Conservation (phyloP, 2,888 invertebrate species). For the Lutraria lutraria region DNA sequence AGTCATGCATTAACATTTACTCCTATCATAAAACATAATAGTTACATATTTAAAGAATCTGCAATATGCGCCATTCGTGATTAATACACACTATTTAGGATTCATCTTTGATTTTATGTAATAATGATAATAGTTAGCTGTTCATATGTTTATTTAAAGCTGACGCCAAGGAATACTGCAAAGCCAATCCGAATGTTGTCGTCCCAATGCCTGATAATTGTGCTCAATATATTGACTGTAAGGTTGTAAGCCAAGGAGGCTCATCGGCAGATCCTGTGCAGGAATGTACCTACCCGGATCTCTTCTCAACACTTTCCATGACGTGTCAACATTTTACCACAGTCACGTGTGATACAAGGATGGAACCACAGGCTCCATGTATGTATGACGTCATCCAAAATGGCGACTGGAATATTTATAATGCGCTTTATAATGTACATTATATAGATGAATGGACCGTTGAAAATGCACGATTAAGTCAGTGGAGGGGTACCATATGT, state of each 20-base stretch:
- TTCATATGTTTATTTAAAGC: conserved; percentile 38
- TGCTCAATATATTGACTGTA: conserved; percentile 71
- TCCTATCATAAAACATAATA: no score
- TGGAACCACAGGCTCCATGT: conserved; percentile 71
- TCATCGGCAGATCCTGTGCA: conserved; percentile 46
- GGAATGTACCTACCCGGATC: conserved; percentile 69
- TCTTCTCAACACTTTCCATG: conserved; percentile 67
- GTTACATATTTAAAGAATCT: no score
- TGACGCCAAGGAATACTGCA: conserved; percentile 69
- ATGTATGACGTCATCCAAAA: conserved; percentile 25
- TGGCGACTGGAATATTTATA: no score
- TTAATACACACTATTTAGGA: no score
- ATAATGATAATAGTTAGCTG: no score
- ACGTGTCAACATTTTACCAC: conserved; percentile 65
- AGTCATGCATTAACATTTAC: no score
- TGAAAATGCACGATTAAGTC: no score
- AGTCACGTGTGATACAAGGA: conserved; percentile 64
- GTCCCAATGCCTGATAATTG: conserved; percentile 67
- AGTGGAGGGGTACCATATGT: no score
- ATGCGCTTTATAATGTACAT: no score
- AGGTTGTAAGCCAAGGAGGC: conserved; percentile 33
- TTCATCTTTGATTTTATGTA: no score
- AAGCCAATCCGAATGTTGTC: conserved; percentile 65
- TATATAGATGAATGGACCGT: no score
- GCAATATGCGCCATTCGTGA: no score